Evolutionary conservation across 2,113 vertebrate genomes (phyloP), one percentile per base, ranked within the genome.

Genomic region (Notiomystis cincta): DNA sequence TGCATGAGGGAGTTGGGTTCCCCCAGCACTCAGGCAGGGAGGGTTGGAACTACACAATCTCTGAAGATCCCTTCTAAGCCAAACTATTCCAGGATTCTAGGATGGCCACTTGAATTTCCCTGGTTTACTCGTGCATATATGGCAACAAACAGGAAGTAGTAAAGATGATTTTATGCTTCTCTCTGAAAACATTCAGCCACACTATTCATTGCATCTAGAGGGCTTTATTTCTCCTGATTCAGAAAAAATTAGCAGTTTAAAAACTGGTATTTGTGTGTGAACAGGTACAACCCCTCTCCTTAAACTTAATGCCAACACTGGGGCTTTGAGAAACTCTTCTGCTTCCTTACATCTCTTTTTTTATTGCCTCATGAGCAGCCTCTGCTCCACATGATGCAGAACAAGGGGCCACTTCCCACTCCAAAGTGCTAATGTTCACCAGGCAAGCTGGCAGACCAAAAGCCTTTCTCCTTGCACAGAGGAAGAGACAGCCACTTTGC

Each of bases 161-260:
- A 40, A 42, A 54, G 57, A 38, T 19, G 14, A 86, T 62, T 54
- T 42, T 21, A 16, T 20, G 25, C 10, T 61, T 79, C 79, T 64
- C 2, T 10, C 44, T 6, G 2, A 57, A 92, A 78, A 42, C 9
- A 9, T n/a, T 60, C 7, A 40, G 23, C 27, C 57, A 28, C 4
- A 1, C 23, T 50, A 7, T 38, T 79, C 9, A 2, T 62, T 38
- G 27, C 2, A 8, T 15, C 54, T 24, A 30, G 0, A 27, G 38
- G 31, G 42, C 27, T 70, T 54, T 9, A 2, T 37, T 51, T 37
- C n/a, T 56, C 27, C 50, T 15, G 15, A 58, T 50, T 61, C 64
- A 70, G 56, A 72, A 57, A 61, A 78, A 66, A 10, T 0, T 2
- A 2, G 33, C 16, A 44, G 37, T 12, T 31, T 54, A 38, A 58